Conservation (phyloP, 2,113 vertebrate species). For the Eurypyga helias region DNA sequence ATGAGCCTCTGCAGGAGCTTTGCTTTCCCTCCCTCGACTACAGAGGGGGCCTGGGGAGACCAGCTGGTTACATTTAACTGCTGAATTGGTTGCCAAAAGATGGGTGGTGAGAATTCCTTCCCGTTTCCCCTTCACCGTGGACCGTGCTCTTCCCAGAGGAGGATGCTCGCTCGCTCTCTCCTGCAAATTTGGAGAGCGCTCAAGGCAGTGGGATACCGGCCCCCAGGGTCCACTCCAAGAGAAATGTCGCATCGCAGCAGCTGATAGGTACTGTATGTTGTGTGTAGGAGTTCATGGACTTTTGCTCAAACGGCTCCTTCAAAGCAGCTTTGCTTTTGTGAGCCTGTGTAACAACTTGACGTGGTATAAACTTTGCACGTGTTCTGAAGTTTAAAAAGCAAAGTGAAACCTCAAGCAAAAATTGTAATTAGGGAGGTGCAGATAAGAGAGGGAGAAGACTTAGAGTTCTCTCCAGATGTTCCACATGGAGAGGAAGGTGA, state of each 20-base stretch:
- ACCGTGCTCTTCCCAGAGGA: not conserved
- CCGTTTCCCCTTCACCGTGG: not conserved
- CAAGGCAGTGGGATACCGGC: not conserved
- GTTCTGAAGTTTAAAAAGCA: not conserved
- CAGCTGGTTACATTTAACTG: conserved; percentile 69
- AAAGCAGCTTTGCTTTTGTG: not conserved
- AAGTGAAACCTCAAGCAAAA: not conserved
- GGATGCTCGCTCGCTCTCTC: not conserved
- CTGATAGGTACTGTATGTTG: not conserved
- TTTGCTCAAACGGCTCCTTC: not conserved
- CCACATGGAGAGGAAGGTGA: not conserved
- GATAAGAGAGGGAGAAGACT: not conserved
- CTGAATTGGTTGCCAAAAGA: conserved; percentile 65
- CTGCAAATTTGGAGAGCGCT: not conserved
- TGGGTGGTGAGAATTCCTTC: conserved; percentile 60
- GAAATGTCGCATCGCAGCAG: not conserved
- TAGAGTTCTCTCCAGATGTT: not conserved
- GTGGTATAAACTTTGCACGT: not conserved
- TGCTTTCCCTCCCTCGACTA: conserved; percentile 55
- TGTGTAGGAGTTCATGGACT: not conserved
- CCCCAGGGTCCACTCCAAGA: not conserved
- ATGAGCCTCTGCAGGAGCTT: conserved; percentile 61
- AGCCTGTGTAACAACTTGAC: not conserved
- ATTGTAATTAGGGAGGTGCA: not conserved
- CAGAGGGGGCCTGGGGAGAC: conserved; percentile 57